phyloP scores from a whole-genome alignment of 1,140 invertebrate species.

The Drosophila murphyi region DNA sequence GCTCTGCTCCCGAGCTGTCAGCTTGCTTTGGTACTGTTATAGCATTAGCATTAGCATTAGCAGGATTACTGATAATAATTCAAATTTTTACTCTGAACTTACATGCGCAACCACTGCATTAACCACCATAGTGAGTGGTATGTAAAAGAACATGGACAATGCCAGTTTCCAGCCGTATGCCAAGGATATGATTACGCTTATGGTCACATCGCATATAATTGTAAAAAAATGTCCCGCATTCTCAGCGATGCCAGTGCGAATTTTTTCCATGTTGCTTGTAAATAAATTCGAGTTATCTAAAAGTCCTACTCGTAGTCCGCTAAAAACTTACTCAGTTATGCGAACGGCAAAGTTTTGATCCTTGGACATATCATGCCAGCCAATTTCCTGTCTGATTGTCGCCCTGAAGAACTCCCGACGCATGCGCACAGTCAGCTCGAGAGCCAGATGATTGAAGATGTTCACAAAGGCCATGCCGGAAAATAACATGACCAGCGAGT shows the following conservation, averaged over 20 bases:
- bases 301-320: not conserved
- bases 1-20: conserved; percentile 88
- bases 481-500: conserved; percentile 87
- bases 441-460: conserved; percentile 87
- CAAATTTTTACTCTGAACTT: conserved; percentile 63
- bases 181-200: conserved; percentile 89
- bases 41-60: conserved; percentile 77
- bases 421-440: conserved; percentile 89
- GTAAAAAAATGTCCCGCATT: conserved; percentile 93
- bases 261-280: conserved; percentile 92
- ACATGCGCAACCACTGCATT: conserved; percentile 89
- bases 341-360: conserved; percentile 94
- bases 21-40: conserved; percentile 89
- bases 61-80: conserved; percentile 76
- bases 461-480: conserved; percentile 88
- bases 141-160: conserved; percentile 91
- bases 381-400: conserved; percentile 93
- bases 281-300: not conserved
- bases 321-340: conserved; percentile 91
- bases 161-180: conserved; percentile 93
- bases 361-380: conserved; percentile 93
- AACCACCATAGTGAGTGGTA: conserved; percentile 90
- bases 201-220: conserved; percentile 88
- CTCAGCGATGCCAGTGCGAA: conserved; percentile 94
- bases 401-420: conserved; percentile 89